phyloP scores from a whole-genome alignment of 2,888 invertebrate species.

The Chrysina gloriosa region DNA sequence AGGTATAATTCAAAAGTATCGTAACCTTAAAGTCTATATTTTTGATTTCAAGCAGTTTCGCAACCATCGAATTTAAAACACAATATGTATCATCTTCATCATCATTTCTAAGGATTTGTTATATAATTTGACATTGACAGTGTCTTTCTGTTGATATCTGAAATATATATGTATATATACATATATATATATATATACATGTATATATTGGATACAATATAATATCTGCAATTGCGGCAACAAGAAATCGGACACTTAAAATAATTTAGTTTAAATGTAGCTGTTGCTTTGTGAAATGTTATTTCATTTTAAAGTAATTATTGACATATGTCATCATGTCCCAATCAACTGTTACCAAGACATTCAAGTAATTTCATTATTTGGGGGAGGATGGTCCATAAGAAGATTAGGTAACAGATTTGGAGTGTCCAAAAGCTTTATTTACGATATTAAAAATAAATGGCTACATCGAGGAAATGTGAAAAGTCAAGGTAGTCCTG shows the following conservation, averaged over 20 bases:
- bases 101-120: too few species aligned
- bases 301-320: background rate
- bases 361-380: background rate
- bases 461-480: background rate
- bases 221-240: background rate
- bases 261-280: background rate
- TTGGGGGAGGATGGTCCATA: background rate
- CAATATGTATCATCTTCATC: too few species aligned
- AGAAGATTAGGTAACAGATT: background rate
- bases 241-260: background rate
- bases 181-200: too few species aligned
- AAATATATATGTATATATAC: too few species aligned
- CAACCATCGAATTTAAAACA: too few species aligned
- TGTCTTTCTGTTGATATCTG: too few species aligned
- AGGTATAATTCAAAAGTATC: too few species aligned
- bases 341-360: background rate
- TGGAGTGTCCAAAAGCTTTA: background rate
- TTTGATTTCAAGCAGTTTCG: too few species aligned
- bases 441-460: background rate
- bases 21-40: too few species aligned
- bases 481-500: background rate
- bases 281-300: background rate
- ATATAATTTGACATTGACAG: too few species aligned
- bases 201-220: too few species aligned
- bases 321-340: background rate